Conservation (phyloP, 35 echinoderm and acorn worm species). For the Lytechinus pictus region DNA sequence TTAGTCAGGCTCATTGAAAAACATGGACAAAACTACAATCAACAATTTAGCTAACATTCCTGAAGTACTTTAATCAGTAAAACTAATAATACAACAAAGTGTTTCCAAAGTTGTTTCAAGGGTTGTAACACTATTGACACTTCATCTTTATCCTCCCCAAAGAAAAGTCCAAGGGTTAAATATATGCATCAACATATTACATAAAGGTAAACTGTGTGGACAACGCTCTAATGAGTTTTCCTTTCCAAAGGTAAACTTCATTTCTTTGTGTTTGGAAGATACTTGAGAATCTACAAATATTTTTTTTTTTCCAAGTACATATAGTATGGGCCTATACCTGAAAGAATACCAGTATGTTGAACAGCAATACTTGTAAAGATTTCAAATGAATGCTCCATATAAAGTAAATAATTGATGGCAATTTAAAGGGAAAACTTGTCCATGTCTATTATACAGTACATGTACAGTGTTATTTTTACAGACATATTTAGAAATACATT, state of each 20-base stretch:
- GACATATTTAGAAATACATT: no score
- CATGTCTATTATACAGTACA: no score
- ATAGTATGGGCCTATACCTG: no score
- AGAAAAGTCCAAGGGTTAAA: neutral
- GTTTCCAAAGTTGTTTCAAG: neutral
- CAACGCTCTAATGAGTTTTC: neutral
- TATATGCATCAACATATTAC: neutral
- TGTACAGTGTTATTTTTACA: no score
- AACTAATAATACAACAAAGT: neutral
- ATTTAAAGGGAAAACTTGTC: no score
- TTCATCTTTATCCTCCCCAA: neutral
- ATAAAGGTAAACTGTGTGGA: neutral
- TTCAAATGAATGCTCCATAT: no score
- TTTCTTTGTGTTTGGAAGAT: neutral
- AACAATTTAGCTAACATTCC: neutral
- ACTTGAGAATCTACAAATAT: neutral
- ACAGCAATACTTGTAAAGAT: no score
- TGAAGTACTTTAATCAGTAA: neutral
- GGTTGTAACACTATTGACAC: neutral
- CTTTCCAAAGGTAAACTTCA: conserved; percentile 4
- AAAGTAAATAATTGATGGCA: no score
- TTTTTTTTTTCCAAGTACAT: neutral
- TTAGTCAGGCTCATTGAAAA: no score
- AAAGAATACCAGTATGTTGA: no score
- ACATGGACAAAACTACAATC: neutral